A percentile compares a stretch with the other conserved stretches of the same genome.
Conservation (phyloP, 2,113 vertebrate genomes). For the Miniopterus natalensis region DNA sequence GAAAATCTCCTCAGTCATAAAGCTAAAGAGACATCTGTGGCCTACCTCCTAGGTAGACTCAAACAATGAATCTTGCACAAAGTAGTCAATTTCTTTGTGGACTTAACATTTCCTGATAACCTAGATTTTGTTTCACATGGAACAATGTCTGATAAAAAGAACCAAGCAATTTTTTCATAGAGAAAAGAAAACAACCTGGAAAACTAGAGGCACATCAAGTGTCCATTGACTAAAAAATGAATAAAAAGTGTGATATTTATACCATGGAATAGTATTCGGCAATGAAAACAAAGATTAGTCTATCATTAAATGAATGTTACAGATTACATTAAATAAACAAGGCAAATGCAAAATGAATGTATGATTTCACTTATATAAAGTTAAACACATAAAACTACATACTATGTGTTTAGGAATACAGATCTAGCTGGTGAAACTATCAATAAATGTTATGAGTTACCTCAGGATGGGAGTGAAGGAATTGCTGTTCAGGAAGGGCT, state of each 20-base stretch:
- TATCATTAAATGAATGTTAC: not conserved
- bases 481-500: not conserved
- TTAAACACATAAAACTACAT: not conserved
- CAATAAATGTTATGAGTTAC: not conserved
- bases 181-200: not conserved
- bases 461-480: not conserved
- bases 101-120: not conserved
- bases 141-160: not conserved
- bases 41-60: not conserved
- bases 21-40: not conserved
- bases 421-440: not conserved
- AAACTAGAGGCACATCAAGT: not conserved
- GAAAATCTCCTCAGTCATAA: not conserved
- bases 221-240: not conserved
- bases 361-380: not conserved
- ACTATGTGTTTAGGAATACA: not conserved
- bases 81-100: not conserved
- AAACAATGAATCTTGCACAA: not conserved
- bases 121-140: not conserved
- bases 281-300: not conserved
- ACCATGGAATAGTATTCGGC: not conserved
- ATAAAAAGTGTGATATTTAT: not conserved
- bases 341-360: not conserved
- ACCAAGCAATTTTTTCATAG: not conserved
- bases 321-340: not conserved